Conservation (phyloP, 2,888 invertebrate genomes). For the Prosopocoilus inquinatus region DNA sequence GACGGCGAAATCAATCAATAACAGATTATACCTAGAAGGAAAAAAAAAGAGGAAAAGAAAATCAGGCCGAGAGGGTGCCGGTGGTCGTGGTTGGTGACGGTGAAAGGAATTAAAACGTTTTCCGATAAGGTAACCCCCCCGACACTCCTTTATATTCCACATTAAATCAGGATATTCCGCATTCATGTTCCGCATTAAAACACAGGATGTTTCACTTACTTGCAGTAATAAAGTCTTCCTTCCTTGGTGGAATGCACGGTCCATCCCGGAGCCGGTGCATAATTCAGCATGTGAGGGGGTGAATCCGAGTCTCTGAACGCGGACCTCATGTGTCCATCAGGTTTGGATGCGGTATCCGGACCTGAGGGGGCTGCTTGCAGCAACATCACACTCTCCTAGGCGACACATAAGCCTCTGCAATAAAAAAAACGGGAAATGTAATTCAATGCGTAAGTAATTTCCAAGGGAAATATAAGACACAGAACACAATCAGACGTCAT, state of each 20-base stretch:
- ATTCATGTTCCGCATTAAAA: constrained; percentile 3
- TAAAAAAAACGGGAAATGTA: background rate
- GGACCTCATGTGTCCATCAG: constrained; percentile 25
- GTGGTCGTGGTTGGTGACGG: no score
- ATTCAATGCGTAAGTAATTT: background rate
- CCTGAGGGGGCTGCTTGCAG: constrained; percentile 35
- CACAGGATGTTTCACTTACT: constrained; percentile 62
- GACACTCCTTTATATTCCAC: background rate
- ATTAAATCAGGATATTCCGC: constrained; percentile 42
- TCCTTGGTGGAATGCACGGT: constrained; percentile 76
- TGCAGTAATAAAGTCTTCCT: constrained; percentile 86
- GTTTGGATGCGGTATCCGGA: constrained; percentile 30
- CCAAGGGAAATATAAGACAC: background rate
- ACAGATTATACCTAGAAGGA: no score
- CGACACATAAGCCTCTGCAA: constrained; percentile 6
- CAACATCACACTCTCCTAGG: constrained; percentile 28
- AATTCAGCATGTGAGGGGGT: constrained; percentile 49
- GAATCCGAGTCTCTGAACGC: constrained; percentile 11
- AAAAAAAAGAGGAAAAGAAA: no score
- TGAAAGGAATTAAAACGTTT: no score
- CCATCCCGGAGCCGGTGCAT: constrained; percentile 63
- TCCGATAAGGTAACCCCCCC: no score
- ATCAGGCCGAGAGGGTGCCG: no score
- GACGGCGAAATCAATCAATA: no score
- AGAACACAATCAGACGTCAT: background rate